A percentile compares a stretch with the other conserved stretches of the same genome.
phyloP scores from a whole-genome alignment of 30 jellyfish, hydroid and myxozoan species.

The Pseudorhiza aurosa region DNA sequence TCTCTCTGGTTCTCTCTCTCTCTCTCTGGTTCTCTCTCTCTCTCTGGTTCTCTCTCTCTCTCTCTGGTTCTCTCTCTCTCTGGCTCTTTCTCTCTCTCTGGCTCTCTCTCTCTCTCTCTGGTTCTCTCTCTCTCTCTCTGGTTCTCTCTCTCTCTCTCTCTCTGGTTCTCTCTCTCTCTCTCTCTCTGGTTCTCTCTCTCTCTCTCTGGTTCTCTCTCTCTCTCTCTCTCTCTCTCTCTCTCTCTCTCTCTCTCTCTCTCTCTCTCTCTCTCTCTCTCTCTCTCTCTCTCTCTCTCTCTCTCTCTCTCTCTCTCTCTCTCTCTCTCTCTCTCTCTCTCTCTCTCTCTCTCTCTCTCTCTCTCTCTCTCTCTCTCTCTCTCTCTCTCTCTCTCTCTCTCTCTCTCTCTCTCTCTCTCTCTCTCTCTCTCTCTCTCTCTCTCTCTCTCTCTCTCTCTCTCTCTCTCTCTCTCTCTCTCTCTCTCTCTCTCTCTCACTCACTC shows the following conservation, averaged over 20 bases:
- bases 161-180: no score
- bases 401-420: background rate
- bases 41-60: no score
- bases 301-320: background rate
- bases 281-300: conserved; percentile 1
- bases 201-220: no score
- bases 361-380: background rate
- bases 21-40: no score
- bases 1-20: no score
- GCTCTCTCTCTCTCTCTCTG: no score
- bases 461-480: conserved; percentile 3
- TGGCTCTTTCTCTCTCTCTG: no score
- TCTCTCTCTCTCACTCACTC: background rate
- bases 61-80: no score
- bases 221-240: conserved; percentile 1
- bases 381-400: background rate
- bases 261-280: background rate
- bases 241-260: conserved; percentile 1
- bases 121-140: no score
- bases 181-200: no score
- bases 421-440: conserved; percentile 3
- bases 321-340: conserved; percentile 1
- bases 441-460: conserved; percentile 3
- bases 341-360: background rate
- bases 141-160: no score